Base-by-base conservation (phyloP, 2,888 invertebrate genomes). In the Lepidonotus clava region DNA sequence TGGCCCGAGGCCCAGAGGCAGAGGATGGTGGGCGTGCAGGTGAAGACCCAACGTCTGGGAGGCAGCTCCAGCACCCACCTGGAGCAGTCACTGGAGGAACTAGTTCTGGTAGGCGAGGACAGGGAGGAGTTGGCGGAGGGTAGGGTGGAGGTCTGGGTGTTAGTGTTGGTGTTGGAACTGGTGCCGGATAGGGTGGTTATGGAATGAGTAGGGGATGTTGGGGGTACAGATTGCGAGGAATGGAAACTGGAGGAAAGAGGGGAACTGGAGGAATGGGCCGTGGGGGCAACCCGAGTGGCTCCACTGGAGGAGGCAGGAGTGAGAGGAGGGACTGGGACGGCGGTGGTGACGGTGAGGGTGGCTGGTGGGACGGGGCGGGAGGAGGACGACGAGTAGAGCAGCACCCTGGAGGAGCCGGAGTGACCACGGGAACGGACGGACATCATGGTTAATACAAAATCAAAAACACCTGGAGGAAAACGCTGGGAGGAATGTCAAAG, bases 1-100 rank as follows among this genome's bases (percentile, higher is more conserved):
- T 80, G 80, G 24, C 80, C 46, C 11, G 28, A 28, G 21, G 41
- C 80, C 80, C 80, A 80, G 32, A 80, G 34, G 46, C 24, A 41
- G 21, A 46, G 80, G 32, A 80, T n/a, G 6, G 41, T 80, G 21
- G 6, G 80, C 11, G 80, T 41, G 24, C 34, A 76, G 80, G 21
- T 51, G 46, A 80, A 46, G 1, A n/a, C 41, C 41, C 80, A 40
- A 14, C 34, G 38, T 34, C 38, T 18, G 2, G 76, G 76, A 28
- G 38, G 21, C 46, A 46, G 46, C 80, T 80, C 80, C 51, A 80
- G 28, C n/a, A 41, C 36, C 34, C 71, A 71, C 28, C 38, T 40
- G 76, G 76, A 38, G 80, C 24, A 66, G 14, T 21, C n/a, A 66
- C n/a, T 24, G 66, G 24, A 66, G 66, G 11, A n/a, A 6, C 24